Conservation (phyloP, 1,140 invertebrate species). For the Melanaphis sacchari region DNA sequence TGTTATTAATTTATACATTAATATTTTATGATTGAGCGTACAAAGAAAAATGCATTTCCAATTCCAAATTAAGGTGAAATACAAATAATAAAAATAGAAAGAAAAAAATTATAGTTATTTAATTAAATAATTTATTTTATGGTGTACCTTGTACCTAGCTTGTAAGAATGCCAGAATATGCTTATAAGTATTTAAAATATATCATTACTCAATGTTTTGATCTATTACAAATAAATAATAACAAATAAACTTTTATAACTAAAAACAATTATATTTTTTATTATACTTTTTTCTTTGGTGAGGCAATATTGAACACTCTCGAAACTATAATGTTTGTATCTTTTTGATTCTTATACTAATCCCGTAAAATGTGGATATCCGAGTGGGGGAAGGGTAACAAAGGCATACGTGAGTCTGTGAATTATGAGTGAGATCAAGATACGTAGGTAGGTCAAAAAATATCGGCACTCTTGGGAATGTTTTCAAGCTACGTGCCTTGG, state of each 20-base stretch:
- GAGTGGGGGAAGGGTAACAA: neutral
- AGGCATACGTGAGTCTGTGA: neutral
- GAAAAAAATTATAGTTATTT: neutral
- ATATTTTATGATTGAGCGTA: neutral
- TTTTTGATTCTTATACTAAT: neutral
- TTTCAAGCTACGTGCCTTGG: neutral
- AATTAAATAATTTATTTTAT: neutral
- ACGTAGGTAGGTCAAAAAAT: neutral
- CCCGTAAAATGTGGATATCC: neutral
- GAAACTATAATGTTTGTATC: neutral
- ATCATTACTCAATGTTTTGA: neutral
- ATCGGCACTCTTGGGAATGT: conserved; percentile 1
- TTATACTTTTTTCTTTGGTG: neutral
- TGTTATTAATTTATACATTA: neutral
- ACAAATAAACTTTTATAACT: neutral
- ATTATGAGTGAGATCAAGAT: neutral
- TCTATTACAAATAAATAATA: neutral
- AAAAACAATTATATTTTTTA: neutral
- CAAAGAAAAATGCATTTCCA: neutral
- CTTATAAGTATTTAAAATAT: no score
- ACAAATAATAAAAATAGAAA: neutral
- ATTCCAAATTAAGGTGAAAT: neutral
- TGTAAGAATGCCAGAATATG: no score
- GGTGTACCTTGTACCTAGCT: neutral
- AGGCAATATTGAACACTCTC: neutral